Base-by-base conservation (phyloP, 2,113 vertebrate genomes). In the Brachypteracias leptosomus region DNA sequence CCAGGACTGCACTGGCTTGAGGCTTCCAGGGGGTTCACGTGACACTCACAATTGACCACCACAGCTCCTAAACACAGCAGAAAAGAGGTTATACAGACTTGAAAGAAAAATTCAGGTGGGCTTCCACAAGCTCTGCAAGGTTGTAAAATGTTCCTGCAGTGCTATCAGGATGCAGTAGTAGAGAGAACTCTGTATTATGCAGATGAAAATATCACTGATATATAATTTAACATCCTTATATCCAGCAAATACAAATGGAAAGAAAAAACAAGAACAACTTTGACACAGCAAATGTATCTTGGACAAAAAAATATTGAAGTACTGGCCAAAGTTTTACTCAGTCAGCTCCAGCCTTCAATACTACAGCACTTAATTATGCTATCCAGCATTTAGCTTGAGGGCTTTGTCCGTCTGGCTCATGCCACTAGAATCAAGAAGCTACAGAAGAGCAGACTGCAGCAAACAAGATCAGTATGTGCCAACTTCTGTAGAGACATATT, bases 401-500 rank as follows among this genome's bases (percentile, higher is more conserved):
- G 85, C 68, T 76, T 49, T 65, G 95, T 74, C 95, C 93, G 93
- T 96, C 93, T 97, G 93, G 67, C 82, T 92, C 83, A 65, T 0
- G 3, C 75, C 90, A 86, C 72, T 67, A 90, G 83, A 94, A 84
- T 84, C 82, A 86, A 85, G 85, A 94, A 71, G n/a, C 26, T 86
- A 77, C 51, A 86, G 57, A 94, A 83, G 40, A 95, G 79, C 82
- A 95, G 75, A 85, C 63, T 63, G 79, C 51, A 95, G 63, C 63
- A 96, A 96, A 95, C 72, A 90, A 94, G 78, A 75, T 85, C 78
- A 85, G 63, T 35, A 77, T 62, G 78, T 91, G 92, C 88, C 87
- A 93, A 2, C 59, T 90, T 85, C 72, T 80, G 61, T 36, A 86
- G 33, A 67, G 72, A 74, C 29, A 33, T 51, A 88, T 52, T 94